Evolutionary conservation across 2,888 invertebrate species (phyloP), one percentile per base, ranked within the genome.

Genomic region (Archips crataeganus): DNA sequence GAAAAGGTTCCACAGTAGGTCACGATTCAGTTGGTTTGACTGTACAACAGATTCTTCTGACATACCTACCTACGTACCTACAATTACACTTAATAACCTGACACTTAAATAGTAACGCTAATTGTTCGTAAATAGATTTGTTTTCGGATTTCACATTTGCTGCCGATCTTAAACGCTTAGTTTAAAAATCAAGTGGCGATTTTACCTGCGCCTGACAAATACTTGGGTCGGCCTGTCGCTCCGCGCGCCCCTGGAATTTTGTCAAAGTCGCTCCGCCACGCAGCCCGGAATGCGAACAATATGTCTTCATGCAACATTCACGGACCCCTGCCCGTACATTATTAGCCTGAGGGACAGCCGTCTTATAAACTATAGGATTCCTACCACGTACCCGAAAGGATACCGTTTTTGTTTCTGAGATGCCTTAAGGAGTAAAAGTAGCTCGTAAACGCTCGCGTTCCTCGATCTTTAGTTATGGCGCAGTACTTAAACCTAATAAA

Each of bases 301-400:
- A 90, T 86, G 81, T 91, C 90, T 92, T 88, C 89, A 87, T 90
- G 85, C 84, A 87, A 88, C 87, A 88, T 90, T 89, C 87, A 87
- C 86, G 87, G 85, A 82, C 80, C 86, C 81, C 79, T 84, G 83
- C 84, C 82, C 83, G 81, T 81, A 85, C 85, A 85, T 88, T 87
- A 87, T 88, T 87, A 87, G 86, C 86, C 86, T 82, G 82, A 85
- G 80, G 83, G 83, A 82, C 81, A 82, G 79, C 80, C 80, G 79
- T 80, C 82, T 84, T 86, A 87, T 84, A 86, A 88, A 87, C 88
- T 86, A 87, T 85, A 80, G 81, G 81, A 88, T 89, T 85, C 85
- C 84, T 79, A 85, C 85, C 81, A 80, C 79, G 71, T 71, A 68
- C 72, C 79, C 75, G 75, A 75, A 77, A 78, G 78, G 67, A 54